A percentile compares a stretch with the other conserved stretches of the same genome.
Conservation (phyloP, 1,140 invertebrate genomes). For the Hycleus phaleratus region DNA sequence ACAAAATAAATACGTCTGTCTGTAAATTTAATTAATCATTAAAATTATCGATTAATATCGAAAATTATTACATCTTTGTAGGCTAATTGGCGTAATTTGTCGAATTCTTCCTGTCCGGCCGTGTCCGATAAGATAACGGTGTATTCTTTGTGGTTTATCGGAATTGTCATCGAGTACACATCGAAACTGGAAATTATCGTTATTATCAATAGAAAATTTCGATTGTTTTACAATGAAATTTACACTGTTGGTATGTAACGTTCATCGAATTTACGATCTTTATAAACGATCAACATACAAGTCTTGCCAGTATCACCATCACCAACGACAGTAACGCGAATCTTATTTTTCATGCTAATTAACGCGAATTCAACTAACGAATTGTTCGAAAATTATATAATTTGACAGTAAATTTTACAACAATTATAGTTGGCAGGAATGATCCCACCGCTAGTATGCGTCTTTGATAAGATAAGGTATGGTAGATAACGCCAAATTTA, state of each 20-base stretch:
- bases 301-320: constrained; percentile 57
- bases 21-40: constrained; percentile 48
- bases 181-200: constrained; percentile 32
- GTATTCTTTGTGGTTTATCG: constrained; percentile 29
- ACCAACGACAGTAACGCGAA: constrained; percentile 50
- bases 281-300: constrained; percentile 53
- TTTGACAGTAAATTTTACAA: background rate
- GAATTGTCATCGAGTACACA: constrained; percentile 38
- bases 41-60: constrained; percentile 1
- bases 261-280: constrained; percentile 45
- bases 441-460: too few relatives aligned
- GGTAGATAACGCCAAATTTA: background rate
- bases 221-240: constrained; percentile 18
- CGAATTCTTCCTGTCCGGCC: constrained; percentile 92
- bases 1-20: constrained; percentile 96
- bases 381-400: background rate
- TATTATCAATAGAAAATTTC: background rate
- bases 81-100: constrained; percentile 87
- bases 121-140: constrained; percentile 56
- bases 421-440: background rate
- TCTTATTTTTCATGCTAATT: constrained; percentile 17
- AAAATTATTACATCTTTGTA: constrained; percentile 63
- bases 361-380: background rate
- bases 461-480: background rate
- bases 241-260: constrained; percentile 46